phyloP scores from a whole-genome alignment of 2,797 vertebrate species.

The Gymnopithys bicolor region DNA sequence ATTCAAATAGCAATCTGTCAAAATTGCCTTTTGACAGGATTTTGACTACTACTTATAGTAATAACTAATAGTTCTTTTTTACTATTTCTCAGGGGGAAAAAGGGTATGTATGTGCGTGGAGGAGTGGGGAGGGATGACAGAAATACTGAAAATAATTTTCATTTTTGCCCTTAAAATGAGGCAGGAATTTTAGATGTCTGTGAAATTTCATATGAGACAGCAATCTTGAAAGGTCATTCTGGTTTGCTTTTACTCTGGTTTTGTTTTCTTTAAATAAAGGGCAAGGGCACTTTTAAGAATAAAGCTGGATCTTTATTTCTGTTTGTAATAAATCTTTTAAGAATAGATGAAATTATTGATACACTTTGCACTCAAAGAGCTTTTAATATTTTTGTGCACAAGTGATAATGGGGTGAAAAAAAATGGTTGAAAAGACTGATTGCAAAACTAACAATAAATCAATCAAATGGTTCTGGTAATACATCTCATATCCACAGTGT shows the following conservation, averaged over 20 bases:
- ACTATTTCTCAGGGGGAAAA: neutral
- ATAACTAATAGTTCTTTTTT: constrained; percentile 27
- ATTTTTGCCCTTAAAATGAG: neutral
- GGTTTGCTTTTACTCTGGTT: neutral
- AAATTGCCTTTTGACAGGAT: constrained; percentile 48
- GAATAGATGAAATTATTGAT: constrained; percentile 10
- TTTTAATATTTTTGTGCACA: constrained; percentile 65
- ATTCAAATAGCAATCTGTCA: constrained; percentile 52
- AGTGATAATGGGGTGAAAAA: constrained; percentile 57
- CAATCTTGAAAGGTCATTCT: neutral
- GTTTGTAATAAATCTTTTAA: neutral
- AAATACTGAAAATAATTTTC: neutral
- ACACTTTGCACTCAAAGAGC: constrained; percentile 34
- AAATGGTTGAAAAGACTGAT: constrained; percentile 7
- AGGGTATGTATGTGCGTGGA: neutral
- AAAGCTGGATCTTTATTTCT: neutral
- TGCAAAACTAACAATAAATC: constrained; percentile 58
- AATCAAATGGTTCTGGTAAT: constrained; percentile 32
- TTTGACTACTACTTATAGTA: constrained; percentile 29
- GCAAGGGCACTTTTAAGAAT: neutral
- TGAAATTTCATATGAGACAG: neutral
- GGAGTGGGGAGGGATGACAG: neutral
- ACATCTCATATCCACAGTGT: neutral
- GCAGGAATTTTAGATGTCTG: neutral
- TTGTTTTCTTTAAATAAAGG: neutral